These are phyloP conservation scores for Cyanoderma ruficeps DNA, from an alignment of 2,113 vertebrate species.

Conservation along the genomic window DNA sequence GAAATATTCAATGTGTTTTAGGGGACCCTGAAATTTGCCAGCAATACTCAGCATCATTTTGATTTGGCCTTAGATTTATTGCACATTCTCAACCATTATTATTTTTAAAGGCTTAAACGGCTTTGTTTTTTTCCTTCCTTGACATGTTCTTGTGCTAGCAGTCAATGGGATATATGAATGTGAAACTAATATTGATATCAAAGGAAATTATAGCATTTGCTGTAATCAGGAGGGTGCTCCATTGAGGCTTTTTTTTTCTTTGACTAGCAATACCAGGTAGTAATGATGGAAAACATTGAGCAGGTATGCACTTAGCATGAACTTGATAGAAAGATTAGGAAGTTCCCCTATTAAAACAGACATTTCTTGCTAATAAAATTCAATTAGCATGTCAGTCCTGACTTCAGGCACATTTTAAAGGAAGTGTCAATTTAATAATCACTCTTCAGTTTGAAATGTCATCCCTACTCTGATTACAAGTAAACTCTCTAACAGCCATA, in stretches of 20 bases:
- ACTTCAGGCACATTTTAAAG: constrained; percentile 45
- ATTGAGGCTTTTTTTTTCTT: neutral
- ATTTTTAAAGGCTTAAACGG: neutral
- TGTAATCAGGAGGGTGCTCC: neutral
- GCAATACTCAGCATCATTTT: neutral
- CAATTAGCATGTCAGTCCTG: constrained; percentile 44
- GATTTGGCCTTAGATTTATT: neutral
- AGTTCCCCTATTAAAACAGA: constrained; percentile 32
- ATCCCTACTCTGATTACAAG: constrained; percentile 34
- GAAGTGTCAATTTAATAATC: constrained; percentile 52
- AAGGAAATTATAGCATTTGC: neutral
- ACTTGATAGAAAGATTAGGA: constrained; percentile 34
- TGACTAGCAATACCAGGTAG: neutral
- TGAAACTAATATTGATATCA: neutral
- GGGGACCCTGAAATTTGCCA: neutral
- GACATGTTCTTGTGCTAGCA: neutral
- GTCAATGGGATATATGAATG: neutral
- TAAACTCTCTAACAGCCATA: constrained; percentile 29
- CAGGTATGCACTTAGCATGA: neutral
- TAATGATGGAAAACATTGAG: neutral
- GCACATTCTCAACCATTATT: neutral
- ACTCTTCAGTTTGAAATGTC: constrained; percentile 46
- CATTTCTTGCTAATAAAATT: constrained; percentile 25
- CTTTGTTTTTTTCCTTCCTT: neutral
- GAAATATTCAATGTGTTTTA: neutral